Base-by-base conservation (phyloP, 2,113 vertebrate genomes). In the Ptychochromis oligacanthus region DNA sequence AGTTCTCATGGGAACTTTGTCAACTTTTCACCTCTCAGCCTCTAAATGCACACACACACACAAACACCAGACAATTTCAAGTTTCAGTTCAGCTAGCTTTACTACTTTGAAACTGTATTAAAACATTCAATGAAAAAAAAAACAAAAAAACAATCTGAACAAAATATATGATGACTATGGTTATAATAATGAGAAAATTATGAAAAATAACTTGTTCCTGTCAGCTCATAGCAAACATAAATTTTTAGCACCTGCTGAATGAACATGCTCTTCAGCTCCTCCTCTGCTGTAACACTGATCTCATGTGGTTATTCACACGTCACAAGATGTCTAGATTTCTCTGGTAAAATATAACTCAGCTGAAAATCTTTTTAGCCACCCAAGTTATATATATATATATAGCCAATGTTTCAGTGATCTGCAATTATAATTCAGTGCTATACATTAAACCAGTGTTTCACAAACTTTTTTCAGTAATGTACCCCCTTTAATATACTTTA, bases 1-100 rank as follows among this genome's bases (percentile, higher is more conserved):
- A 62, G 85, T 97, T 97, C 97, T 97, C 97, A 64, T 97, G 96
- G 95, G 97, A 97, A 97, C 95, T 15, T 86, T 49, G 81, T 95
- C 80, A 94, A 95, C 93, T 95, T 91, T 95, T 94, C 93, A 94
- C 94, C 94, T 95, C 85, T 92, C 14, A 43, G 43, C 79, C 54
- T 82, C 57, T 65, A 28, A 60, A 76, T 34, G 40, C 85, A 65
- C 49, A 38, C 74, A 3, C 40, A 36, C 28, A 4, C 52, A 72
- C 77, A 40, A 70, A 43, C 49, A 34, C 64, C 22, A 18, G 15
- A 14, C 1, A n/a, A 34, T 59, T 74, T 59, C 4, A 6, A 78
- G 31, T 90, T 84, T 87, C 81, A 54, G 22, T 83, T 79, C 75
- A 81, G 76, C 49, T 59, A 38, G 13, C n/a, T 88, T 62, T 14